phyloP scores from a whole-genome alignment of 2,113 vertebrate species.

The Amphiprion ocellaris region DNA sequence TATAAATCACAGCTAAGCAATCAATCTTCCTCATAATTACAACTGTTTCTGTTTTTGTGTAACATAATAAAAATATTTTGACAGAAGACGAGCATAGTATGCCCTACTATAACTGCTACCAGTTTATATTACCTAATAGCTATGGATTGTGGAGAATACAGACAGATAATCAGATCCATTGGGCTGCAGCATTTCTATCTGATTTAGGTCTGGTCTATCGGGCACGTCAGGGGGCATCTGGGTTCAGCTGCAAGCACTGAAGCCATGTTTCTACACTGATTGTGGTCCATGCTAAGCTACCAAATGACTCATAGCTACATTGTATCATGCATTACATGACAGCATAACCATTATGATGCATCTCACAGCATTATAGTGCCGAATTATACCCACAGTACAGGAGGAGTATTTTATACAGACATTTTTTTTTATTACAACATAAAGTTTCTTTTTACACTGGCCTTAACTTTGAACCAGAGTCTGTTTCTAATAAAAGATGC shows the following conservation, averaged over 20 bases:
- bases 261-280: neutral
- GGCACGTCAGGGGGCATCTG: neutral
- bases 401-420: neutral
- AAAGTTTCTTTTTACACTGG: neutral
- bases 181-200: conserved; percentile 19
- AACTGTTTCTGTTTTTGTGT: neutral
- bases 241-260: neutral
- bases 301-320: neutral
- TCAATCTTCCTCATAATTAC: neutral
- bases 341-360: neutral
- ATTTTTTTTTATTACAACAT: neutral
- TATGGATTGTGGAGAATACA: conserved; percentile 19
- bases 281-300: neutral
- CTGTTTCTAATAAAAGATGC: neutral
- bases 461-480: neutral
- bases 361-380: neutral
- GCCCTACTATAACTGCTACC: conserved; percentile 14
- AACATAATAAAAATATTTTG: neutral
- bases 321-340: neutral
- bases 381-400: neutral
- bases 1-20: neutral
- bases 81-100: neutral
- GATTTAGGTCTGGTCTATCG: conserved; percentile 23
- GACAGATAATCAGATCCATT: conserved; percentile 35
- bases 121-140: conserved; percentile 36